Base-by-base conservation (phyloP, 2,113 vertebrate genomes). In the Kryptolebias marmoratus region DNA sequence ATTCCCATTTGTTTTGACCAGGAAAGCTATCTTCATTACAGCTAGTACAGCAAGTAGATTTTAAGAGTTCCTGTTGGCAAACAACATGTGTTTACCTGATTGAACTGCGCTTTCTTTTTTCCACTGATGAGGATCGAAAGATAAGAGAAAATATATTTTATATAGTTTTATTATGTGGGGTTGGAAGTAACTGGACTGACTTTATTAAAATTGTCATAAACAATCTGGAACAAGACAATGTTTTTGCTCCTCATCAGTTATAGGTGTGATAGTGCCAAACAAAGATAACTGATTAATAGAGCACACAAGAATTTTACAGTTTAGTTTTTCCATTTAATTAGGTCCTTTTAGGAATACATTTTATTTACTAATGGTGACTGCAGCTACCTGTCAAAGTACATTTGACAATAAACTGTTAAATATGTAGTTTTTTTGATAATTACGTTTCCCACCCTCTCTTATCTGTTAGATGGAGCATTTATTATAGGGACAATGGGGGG, bases 381-480 rank as follows among this genome's bases (percentile, higher is more conserved):
- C 27, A 27, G 18, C 16, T 9, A 52, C 7, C 4, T 18, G 48
- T 16, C 48, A 18, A 16, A n/a, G 4, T 50, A n/a, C 48, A 6
- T 52, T 22, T 18, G 18, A 0, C 28, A 8, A 31, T 16, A 57
- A 32, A 13, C 55, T 2, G 50, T 27, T 14, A 5, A 57, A 57
- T 9, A 57, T 36, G 9, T 16, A 36, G 27, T 45, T 15, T 42
- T 22, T 18, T 68, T 18, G 32, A 48, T 49, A 50, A 30, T 69
- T 50, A 11, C 62, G n/a, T 22, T 9, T 2, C 15, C 22, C 27
- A 48, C 11, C 14, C 32, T 49, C 22, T 15, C 32, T 32, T 57
- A 75, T 72, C 47, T 73, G 30, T 64, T 54, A 44, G 47, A 42
- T 68, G 10, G 54, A 9, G 4, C 11, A 44, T 77, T 64, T 55